Evolutionary conservation across 2,797 vertebrate species (phyloP), one percentile per base, ranked within the genome.

Genomic region (Pantherophis alleghaniensis): DNA sequence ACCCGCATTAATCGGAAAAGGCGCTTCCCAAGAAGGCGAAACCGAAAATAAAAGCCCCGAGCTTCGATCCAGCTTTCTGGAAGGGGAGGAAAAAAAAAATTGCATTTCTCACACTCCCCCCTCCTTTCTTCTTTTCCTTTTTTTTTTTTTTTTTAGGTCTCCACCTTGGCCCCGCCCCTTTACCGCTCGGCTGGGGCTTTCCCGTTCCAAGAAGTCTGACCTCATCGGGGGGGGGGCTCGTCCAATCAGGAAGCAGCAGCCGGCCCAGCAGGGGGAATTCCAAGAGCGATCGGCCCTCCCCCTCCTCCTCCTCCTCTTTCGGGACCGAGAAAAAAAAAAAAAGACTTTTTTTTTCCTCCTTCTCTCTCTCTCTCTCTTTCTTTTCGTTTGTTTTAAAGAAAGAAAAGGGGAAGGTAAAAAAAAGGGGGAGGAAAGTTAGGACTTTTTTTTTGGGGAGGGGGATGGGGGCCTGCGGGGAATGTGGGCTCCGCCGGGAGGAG

Each of bases 251-350:
- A 51, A 24, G 86, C 86, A 0, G 87, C 86, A 20, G 89, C 51
- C 69, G 83, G 57, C 28, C 1, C 91, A 42, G 51, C 91, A 89
- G 93, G 93, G 69, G 93, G 93, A 94, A 92, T 94, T 94, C 93
- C 93, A 63, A 91, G 61, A 10, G 7, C 56, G 66, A 20, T 61
- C n/a, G 86, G 32, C 91, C 22, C 63, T 83, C 16, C 55, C 13
- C 55, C 32, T 37, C 32, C 53, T 2, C 37, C 37, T 37, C 37
- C 53, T 3, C 3, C 55, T n/a, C 20, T 24, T 69, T 32, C 18
- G 59, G 32, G 69, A 42, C 69, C 16, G 2, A 22, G 42, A 47
- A 47, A 47, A 53, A 53, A 53, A 53, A 53, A 53, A 11, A 10
- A 10, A 0, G 7, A 79, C 2, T 20, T 74, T 9, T 79, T 9